Base-by-base conservation (phyloP, 1,140 invertebrate species). In the Zaprionus vittiger region DNA sequence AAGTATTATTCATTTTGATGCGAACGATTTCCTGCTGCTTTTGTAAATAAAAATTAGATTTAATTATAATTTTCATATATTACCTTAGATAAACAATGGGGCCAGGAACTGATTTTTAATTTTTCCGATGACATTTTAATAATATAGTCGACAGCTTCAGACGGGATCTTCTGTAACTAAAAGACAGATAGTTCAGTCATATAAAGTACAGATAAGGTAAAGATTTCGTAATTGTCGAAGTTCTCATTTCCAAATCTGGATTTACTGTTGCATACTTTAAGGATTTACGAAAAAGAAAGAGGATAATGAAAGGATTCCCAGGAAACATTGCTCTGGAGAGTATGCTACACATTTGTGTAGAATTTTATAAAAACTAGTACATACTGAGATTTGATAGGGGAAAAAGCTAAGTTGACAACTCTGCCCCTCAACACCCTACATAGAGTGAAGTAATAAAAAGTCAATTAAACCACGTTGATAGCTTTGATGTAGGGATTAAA, bases 1-100 rank as follows among this genome's bases (percentile, higher is more conserved):
- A 54, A 52, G 63, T 34, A 55, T 47, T 11, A 34, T 68, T 61
- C 56, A 61, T 73, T 68, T 56, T 61, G 3, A 49, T 49, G 22
- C 17, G n/a, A 49, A 49, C 12, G 17, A 49, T 49, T 49, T 49
- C 47, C 47, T 49, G 47, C 9, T 49, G n/a, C 9, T 49, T 49
- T 4, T 52, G 20, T 20, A 20, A 52, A 24, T 24, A 14, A 5
- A 22, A 11, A 22, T n/a, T n/a, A 12, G 47, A 52, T 24, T 24
- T 24, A 52, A 12, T 22, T 49, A 22, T 17, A n/a, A 2, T 7
- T 44, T 7, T 6, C 1, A 44, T n/a, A 47, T 47, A 4, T 47
- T 47, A 47, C 41, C 41, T 9, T 17, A 47, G 41, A 47, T 47
- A 41, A n/a, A n/a, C 5, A n/a, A 41, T 41, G 5, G 2, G 1